phyloP scores from a whole-genome alignment of 2,797 vertebrate genomes.

The Babyrousa celebensis region DNA sequence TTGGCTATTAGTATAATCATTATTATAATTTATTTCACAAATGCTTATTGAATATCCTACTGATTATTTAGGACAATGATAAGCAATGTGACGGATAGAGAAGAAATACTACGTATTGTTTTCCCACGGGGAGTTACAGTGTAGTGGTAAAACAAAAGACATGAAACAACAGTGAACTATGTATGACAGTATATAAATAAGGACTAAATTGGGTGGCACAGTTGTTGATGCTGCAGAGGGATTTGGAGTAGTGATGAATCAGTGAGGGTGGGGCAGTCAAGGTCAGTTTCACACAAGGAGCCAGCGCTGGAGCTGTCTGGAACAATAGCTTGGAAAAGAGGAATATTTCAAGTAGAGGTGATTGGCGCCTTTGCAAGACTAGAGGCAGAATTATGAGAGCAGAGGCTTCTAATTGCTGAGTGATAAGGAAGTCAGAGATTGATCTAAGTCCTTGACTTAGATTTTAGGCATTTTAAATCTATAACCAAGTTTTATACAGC shows the following conservation, averaged over 20 bases:
- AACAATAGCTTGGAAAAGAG: background rate
- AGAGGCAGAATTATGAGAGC: background rate
- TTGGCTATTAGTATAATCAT: background rate
- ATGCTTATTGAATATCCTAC: background rate
- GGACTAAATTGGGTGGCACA: background rate
- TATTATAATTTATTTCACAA: background rate
- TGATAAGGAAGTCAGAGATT: background rate
- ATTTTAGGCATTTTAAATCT: background rate
- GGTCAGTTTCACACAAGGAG: background rate
- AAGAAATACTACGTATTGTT: background rate
- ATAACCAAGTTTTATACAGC: slow-evolving; percentile 41
- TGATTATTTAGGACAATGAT: background rate
- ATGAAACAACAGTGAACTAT: background rate
- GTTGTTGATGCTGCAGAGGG: background rate
- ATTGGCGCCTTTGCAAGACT: background rate
- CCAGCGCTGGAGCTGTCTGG: background rate
- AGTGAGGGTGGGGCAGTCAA: background rate
- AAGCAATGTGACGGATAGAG: background rate
- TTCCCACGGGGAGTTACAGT: background rate
- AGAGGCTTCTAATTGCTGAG: background rate
- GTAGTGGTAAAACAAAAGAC: background rate
- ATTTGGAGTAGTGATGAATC: background rate
- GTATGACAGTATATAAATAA: background rate
- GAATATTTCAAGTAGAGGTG: background rate
- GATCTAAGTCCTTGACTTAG: background rate